Evolutionary conservation across 2,113 vertebrate species (phyloP), one percentile per base, ranked within the genome.

Genomic region (Xenus cinereus): DNA sequence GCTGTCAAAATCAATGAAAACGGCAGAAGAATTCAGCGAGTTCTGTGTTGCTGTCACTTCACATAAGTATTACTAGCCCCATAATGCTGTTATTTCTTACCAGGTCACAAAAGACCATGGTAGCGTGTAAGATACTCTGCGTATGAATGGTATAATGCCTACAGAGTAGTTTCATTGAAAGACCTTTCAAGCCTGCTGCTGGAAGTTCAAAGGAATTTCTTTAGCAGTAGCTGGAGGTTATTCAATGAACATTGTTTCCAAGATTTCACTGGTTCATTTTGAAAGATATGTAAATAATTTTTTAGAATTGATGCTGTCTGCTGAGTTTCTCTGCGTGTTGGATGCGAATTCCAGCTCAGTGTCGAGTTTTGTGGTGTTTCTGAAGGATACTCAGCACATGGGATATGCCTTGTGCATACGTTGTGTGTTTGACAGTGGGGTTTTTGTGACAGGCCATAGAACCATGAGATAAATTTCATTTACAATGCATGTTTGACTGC

Each of bases 1-100:
- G 74, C 92, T 96, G 89, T 96, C 91, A 96, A 97, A 97, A 95
- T 87, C 84, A 81, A 39, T 93, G 76, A 90, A 64, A 93, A 90
- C 60, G 53, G 53, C 83, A 82, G 67, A 83, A 90, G 90, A 92
- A 96, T 45, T 86, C 60, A 87, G 67, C 62, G 59, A 92, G 45
- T 63, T 83, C 56, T 80, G 18, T 78, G 79, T 80, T 88, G 43
- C 87, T 94, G 84, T 93, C 95, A 71, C 92, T 95, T 97, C 84
- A 50, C 56, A 32, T 95, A 88, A 92, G 46, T 86, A 91, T 92
- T 89, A 83, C 35, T 96, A 72, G 46, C 41, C 68, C 80, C 67
- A 27, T 85, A 90, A 91, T 54, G 73, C 79, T 94, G 59, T 94
- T 95, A 69, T 84, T 96, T 96, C 90, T 84, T 64, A 14, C 51